Percentiles rank a stretch among this genome's conserved stretches.
Evolutionary conservation across 2,797 vertebrate species (phyloP).

Genomic region (Austrolebias charrua): DNA sequence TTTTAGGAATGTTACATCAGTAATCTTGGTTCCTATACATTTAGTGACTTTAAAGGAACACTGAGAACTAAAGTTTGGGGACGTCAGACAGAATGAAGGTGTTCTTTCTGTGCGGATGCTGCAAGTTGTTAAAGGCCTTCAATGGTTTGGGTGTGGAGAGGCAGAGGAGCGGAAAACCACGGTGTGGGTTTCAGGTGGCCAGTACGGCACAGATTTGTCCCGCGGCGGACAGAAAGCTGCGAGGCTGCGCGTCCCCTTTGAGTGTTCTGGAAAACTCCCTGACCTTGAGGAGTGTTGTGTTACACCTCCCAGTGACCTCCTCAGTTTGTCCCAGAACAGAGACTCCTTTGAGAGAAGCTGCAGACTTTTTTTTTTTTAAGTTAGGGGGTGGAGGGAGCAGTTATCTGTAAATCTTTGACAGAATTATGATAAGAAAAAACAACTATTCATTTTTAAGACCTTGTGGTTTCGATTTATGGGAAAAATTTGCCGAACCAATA

Average conservation of each 20-base stretch:
- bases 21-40: not conserved
- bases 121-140: constrained; percentile 14
- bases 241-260: constrained; percentile 52
- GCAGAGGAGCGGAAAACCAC: constrained; percentile 7
- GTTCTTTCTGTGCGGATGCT: constrained; percentile 37
- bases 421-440: constrained; percentile 19
- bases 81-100: constrained; percentile 36
- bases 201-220: constrained; percentile 56
- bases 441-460: not conserved
- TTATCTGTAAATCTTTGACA: constrained; percentile 21
- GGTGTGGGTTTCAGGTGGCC: constrained; percentile 64
- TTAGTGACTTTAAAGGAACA: constrained; percentile 1
- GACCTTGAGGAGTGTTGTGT: constrained; percentile 66
- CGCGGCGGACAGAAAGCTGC: constrained; percentile 52
- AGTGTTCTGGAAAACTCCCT: constrained; percentile 64
- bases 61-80: constrained; percentile 15
- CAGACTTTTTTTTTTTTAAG: constrained; percentile 2
- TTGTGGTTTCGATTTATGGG: constrained; percentile 5
- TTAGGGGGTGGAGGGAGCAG: not conserved
- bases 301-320: constrained; percentile 59
- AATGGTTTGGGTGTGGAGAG: constrained; percentile 21
- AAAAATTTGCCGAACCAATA: not conserved
- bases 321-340: constrained; percentile 61
- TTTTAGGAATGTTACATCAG: not conserved
- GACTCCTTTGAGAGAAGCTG: constrained; percentile 60